Conservation (phyloP, 92 coral and sea anemone species). For the Desmophyllum pertusum region DNA sequence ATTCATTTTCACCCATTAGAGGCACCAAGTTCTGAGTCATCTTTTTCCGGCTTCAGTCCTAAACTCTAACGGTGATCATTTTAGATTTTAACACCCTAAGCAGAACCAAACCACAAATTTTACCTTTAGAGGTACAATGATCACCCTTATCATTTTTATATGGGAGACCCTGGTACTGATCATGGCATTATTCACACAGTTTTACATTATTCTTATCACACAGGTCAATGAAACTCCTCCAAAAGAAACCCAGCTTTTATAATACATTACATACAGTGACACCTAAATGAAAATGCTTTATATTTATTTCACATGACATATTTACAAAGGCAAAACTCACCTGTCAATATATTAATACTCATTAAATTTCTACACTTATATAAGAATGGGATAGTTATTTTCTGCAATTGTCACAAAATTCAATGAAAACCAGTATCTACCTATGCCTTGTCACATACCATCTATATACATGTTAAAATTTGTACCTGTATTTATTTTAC, state of each 20-base stretch:
- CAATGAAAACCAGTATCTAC: neutral
- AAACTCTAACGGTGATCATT: no score
- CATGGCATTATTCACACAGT: neutral
- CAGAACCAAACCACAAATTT: no score
- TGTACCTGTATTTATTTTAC: neutral
- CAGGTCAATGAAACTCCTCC: neutral
- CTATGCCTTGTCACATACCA: neutral
- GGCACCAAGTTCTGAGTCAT: no score
- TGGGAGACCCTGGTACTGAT: neutral
- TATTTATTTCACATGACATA: constrained; percentile 8
- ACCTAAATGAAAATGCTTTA: neutral
- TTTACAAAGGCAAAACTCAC: constrained; percentile 10
- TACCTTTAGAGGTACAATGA: no score
- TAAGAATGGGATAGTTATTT: neutral
- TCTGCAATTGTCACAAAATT: neutral
- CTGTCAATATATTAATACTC: constrained; percentile 38
- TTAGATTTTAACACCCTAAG: no score
- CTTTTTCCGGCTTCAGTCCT: no score
- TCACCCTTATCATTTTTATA: no score
- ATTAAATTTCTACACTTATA: constrained; percentile 19
- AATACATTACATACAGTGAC: neutral
- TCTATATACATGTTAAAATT: neutral
- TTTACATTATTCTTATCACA: neutral
- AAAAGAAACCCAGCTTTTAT: neutral
- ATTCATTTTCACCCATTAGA: no score